Evolutionary conservation across 92 coral and sea anemone genomes (phyloP).

Genomic region (Porites evermanni): DNA sequence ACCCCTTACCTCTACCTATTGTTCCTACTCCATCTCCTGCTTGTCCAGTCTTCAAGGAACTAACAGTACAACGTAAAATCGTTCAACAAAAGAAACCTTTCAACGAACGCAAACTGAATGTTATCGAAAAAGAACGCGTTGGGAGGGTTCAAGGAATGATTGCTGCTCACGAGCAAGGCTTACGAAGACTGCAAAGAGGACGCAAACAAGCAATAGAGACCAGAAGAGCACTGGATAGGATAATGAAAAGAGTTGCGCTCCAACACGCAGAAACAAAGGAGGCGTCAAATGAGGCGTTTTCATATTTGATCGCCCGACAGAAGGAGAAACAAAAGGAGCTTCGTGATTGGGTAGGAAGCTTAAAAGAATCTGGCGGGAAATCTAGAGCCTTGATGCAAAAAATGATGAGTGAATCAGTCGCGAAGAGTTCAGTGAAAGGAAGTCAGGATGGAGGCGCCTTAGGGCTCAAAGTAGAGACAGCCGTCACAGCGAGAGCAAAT

Average conservation of each 20-base stretch:
- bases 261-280: neutral
- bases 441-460: neutral
- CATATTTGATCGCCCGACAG: neutral
- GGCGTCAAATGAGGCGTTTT: neutral
- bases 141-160: conserved; percentile 21
- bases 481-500: neutral
- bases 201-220: conserved; percentile 5
- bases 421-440: neutral
- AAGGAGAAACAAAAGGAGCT: neutral
- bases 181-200: conserved; percentile 4
- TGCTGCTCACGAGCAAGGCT: neutral
- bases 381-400: neutral
- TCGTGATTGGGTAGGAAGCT: conserved; percentile 19
- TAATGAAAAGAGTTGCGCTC: neutral
- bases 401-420: neutral
- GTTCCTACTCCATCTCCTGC: neutral
- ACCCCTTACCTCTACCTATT: neutral
- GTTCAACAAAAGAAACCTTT: neutral
- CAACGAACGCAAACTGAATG: neutral
- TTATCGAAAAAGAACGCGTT: neutral
- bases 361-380: neutral
- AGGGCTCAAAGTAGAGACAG: neutral
- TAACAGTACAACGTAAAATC: neutral
- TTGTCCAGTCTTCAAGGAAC: neutral
- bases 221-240: neutral